Percentiles rank a stretch among this genome's conserved stretches.
These are phyloP conservation scores for Zaprionus africanus DNA, from an alignment of 1,140 invertebrate genomes.

Conservation along the genomic window DNA sequence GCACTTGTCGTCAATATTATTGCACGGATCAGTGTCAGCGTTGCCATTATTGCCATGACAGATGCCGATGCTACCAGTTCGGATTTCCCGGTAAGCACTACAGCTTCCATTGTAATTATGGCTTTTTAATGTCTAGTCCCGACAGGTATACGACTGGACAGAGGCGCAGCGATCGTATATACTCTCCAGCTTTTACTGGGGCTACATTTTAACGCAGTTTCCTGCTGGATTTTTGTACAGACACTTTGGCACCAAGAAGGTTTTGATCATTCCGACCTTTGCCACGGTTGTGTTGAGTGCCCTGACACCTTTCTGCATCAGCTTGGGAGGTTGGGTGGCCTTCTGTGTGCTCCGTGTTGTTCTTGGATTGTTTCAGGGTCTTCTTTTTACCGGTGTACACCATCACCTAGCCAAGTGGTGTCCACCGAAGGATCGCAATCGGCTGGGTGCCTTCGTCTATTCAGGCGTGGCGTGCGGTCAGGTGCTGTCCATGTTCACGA, in stretches of 20 bases:
- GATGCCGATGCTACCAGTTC: constrained; percentile 72
- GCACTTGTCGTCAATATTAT: constrained; percentile 87
- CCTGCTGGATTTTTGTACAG: constrained; percentile 89
- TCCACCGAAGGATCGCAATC: constrained; percentile 86
- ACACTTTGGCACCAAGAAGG: constrained; percentile 87
- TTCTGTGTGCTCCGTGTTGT: constrained; percentile 88
- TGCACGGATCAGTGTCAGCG: constrained; percentile 88
- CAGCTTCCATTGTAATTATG: too few relatives aligned
- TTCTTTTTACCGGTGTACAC: constrained; percentile 89
- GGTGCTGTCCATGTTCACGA: constrained; percentile 88
- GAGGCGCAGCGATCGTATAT: constrained; percentile 85
- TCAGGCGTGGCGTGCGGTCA: constrained; percentile 89
- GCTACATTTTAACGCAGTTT: constrained; percentile 86
- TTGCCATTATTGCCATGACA: constrained; percentile 90
- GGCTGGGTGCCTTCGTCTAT: constrained; percentile 86
- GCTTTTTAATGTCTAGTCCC: too few relatives aligned
- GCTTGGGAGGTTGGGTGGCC: constrained; percentile 86
- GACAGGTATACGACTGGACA: constrained; percentile 85
- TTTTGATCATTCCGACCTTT: constrained; percentile 87
- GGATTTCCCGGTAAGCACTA: constrained; percentile 53
- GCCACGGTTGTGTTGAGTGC: constrained; percentile 81
- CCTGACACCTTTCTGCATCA: constrained; percentile 81
- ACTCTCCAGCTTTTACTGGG: constrained; percentile 89
- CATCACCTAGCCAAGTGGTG: constrained; percentile 84
- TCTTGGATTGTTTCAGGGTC: constrained; percentile 91